Evolutionary conservation across 1,140 invertebrate genomes (phyloP).

Genomic region (Carposina sasakii): DNA sequence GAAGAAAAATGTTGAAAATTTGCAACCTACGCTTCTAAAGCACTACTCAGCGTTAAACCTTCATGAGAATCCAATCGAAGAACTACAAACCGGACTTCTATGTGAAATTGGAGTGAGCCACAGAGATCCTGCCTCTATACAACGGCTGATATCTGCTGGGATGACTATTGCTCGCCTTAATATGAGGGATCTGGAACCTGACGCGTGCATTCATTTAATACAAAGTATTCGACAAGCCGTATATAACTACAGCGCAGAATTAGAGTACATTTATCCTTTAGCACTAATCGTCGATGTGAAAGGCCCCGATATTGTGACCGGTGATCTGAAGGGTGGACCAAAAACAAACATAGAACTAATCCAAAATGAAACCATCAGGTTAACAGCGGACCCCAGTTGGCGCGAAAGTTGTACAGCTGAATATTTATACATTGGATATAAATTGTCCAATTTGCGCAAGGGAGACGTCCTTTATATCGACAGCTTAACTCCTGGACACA

Average conservation of each 20-base stretch:
- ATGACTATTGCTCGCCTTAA: slow-evolving; percentile 62
- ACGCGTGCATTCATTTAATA: slow-evolving; percentile 54
- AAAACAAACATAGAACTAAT: slow-evolving; percentile 42
- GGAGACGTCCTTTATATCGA: slow-evolving; percentile 53
- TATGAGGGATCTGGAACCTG: slow-evolving; percentile 57
- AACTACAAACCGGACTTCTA: slow-evolving; percentile 62
- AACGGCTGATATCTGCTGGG: slow-evolving; percentile 57
- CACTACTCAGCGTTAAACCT: slow-evolving; percentile 55
- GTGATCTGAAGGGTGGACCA: slow-evolving; percentile 55
- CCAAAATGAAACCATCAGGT: slow-evolving; percentile 38
- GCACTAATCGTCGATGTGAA: slow-evolving; percentile 61
- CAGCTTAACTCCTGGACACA: slow-evolving; percentile 45
- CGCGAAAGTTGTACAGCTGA: slow-evolving; percentile 55
- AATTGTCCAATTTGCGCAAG: slow-evolving; percentile 49
- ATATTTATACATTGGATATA: slow-evolving; percentile 55
- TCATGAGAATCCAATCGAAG: slow-evolving; percentile 55
- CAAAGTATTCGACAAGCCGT: slow-evolving; percentile 65
- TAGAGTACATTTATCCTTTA: slow-evolving; percentile 63
- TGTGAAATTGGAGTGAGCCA: slow-evolving; percentile 58
- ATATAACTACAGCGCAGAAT: slow-evolving; percentile 62
- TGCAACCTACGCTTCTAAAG: slow-evolving; percentile 41
- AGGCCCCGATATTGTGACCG: slow-evolving; percentile 63
- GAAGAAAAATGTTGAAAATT: slow-evolving; percentile 25
- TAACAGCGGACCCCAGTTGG: slow-evolving; percentile 56
- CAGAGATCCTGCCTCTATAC: slow-evolving; percentile 49